phyloP scores from a whole-genome alignment of 2,888 invertebrate genomes.

The Dasypolia templi region DNA sequence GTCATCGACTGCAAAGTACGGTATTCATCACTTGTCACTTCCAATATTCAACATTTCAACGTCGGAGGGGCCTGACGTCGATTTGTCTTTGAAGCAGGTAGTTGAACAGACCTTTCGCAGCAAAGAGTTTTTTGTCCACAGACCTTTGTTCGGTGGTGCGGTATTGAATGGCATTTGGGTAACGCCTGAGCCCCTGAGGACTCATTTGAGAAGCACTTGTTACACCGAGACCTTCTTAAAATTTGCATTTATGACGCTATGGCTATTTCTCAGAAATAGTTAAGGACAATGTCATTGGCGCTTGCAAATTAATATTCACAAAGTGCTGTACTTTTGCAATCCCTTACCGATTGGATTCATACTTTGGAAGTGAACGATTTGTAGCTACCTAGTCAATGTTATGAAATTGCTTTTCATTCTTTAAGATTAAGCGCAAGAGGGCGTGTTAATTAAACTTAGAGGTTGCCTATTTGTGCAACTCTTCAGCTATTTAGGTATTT shows the following conservation, averaged over 20 bases:
- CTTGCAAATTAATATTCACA: slow-evolving; percentile 7
- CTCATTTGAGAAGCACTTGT: slow-evolving; percentile 78
- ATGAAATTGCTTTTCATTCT: slow-evolving; percentile 19
- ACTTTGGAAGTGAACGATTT: slow-evolving; percentile 22
- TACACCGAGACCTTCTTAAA: slow-evolving; percentile 69
- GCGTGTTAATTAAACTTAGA: slow-evolving; percentile 29
- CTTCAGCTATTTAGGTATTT: no score
- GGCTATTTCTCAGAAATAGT: slow-evolving; percentile 45
- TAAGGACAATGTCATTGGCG: slow-evolving; percentile 7
- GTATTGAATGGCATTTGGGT: slow-evolving; percentile 73
- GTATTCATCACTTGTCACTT: slow-evolving; percentile 42
- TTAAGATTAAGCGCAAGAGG: slow-evolving; percentile 14
- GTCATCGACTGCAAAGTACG: slow-evolving; percentile 75
- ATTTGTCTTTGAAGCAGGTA: slow-evolving; percentile 83
- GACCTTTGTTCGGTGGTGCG: slow-evolving; percentile 76
- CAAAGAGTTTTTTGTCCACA: slow-evolving; percentile 78
- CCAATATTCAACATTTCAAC: slow-evolving; percentile 70
- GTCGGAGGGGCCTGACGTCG: slow-evolving; percentile 72
- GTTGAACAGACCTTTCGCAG: slow-evolving; percentile 80
- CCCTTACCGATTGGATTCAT: background rate
- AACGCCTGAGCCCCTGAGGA: slow-evolving; percentile 68
- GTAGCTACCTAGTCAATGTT: background rate
- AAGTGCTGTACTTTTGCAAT: slow-evolving; percentile 8
- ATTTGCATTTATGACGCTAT: slow-evolving; percentile 55
- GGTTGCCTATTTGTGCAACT: slow-evolving; percentile 28